phyloP scores from a whole-genome alignment of 2,888 invertebrate species.

The Xylota segnis region DNA sequence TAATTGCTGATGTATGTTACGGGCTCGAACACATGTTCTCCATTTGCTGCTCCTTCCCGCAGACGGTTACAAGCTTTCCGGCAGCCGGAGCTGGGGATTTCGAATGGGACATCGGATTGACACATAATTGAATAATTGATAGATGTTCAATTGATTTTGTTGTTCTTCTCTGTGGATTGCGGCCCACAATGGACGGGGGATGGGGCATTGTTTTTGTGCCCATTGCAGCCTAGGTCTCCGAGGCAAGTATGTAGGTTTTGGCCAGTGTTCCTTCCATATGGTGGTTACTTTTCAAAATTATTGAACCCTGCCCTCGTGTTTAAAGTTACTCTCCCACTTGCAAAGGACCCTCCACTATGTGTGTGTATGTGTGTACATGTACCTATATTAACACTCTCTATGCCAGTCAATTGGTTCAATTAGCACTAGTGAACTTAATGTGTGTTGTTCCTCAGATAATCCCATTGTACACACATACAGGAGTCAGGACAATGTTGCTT shows the following conservation, averaged over 20 bases:
- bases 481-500: slow-evolving; percentile 23
- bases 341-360: slow-evolving; percentile 8
- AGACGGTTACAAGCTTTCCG: neutral
- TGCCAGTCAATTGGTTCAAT: slow-evolving; percentile 70
- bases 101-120: slow-evolving; percentile 30
- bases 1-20: slow-evolving; percentile 59
- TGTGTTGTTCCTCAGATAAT: slow-evolving; percentile 60
- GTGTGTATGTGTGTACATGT: slow-evolving; percentile 11
- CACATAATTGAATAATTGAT: slow-evolving; percentile 67
- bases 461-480: slow-evolving; percentile 17
- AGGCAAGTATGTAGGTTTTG: neutral
- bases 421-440: slow-evolving; percentile 68
- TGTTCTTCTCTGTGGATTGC: slow-evolving; percentile 2
- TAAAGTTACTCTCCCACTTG: neutral
- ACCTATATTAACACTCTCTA: slow-evolving; percentile 2
- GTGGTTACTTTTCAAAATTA: neutral
- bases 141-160: slow-evolving; percentile 35
- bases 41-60: slow-evolving; percentile 20
- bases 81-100: neutral
- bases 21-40: slow-evolving; percentile 55
- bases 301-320: neutral
- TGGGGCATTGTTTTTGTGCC: neutral
- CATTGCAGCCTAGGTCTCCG: slow-evolving; percentile 1
- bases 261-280: neutral
- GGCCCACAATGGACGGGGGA: neutral